A percentile compares a stretch with the other conserved stretches of the same genome.
Conservation (phyloP, 2,797 vertebrate genomes). For the Lophius americanus region DNA sequence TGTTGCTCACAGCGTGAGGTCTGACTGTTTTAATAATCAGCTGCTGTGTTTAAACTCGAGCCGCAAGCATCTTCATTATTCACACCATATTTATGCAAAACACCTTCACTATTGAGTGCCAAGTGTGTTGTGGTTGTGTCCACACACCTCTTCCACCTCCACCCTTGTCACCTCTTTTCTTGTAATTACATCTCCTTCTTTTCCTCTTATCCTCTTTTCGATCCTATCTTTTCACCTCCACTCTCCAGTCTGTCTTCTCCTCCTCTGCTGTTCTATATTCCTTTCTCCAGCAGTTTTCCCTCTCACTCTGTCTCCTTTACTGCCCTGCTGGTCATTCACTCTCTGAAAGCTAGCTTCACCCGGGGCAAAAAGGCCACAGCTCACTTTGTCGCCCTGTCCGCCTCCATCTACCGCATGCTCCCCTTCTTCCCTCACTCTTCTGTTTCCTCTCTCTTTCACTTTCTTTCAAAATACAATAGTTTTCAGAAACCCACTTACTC, state of each 20-base stretch:
- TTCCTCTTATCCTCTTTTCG: conserved; percentile 6
- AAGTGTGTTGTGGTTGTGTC: conserved; percentile 8
- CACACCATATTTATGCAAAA: conserved; percentile 62
- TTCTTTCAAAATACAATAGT: conserved; percentile 53
- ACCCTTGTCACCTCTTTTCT: conserved; percentile 13
- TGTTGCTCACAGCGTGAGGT: conserved; percentile 54
- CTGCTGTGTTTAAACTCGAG: conserved; percentile 68
- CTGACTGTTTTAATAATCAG: conserved; percentile 75
- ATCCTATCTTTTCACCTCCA: conserved; percentile 31
- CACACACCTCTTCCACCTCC: conserved; percentile 15
- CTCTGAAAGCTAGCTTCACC: conserved; percentile 64
- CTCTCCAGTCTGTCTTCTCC: conserved; percentile 19
- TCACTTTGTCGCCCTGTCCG: conserved; percentile 68
- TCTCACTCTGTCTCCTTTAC: conserved; percentile 69
- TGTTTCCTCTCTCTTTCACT: conserved; percentile 50
- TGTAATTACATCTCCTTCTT: not conserved
- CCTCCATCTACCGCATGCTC: conserved; percentile 49
- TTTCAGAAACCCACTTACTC: conserved; percentile 55
- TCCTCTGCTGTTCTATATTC: conserved; percentile 16
- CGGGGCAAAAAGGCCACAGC: conserved; percentile 66
- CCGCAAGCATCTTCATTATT: conserved; percentile 65
- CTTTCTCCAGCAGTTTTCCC: conserved; percentile 36
- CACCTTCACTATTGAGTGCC: conserved; percentile 41
- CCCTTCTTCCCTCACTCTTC: conserved; percentile 55
- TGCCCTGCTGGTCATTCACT: conserved; percentile 57